Conservation (phyloP, 1,140 invertebrate species). For the Magallana gigas region DNA sequence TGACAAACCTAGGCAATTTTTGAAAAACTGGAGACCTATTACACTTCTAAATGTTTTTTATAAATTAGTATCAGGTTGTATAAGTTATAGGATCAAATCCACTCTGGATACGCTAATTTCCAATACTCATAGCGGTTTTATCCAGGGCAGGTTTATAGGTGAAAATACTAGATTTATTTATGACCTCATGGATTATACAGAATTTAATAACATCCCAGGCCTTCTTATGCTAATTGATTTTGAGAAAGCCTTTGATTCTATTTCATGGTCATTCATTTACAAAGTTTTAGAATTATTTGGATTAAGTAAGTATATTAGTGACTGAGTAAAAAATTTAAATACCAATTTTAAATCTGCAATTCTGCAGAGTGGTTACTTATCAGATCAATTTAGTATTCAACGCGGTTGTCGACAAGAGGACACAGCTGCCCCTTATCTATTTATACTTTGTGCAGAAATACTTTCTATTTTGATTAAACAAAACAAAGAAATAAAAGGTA, state of each 20-base stretch:
- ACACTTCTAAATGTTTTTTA: slow-evolving; percentile 53
- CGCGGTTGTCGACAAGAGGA: slow-evolving; percentile 51
- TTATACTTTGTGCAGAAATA: slow-evolving; percentile 49
- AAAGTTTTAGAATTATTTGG: slow-evolving; percentile 47
- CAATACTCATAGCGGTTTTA: slow-evolving; percentile 52
- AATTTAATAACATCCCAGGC: slow-evolving; percentile 48
- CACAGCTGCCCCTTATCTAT: slow-evolving; percentile 48
- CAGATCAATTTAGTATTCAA: slow-evolving; percentile 36
- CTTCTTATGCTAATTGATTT: slow-evolving; percentile 56
- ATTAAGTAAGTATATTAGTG: slow-evolving; percentile 40
- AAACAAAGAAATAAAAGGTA: slow-evolving; percentile 48
- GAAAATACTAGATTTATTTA: slow-evolving; percentile 53
- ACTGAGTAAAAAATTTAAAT: slow-evolving; percentile 53
- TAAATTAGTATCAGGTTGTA: slow-evolving; percentile 39
- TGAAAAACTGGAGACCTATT: slow-evolving; percentile 52
- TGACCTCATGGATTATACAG: slow-evolving; percentile 51
- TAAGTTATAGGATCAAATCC: slow-evolving; percentile 46
- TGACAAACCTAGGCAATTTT: slow-evolving; percentile 40
- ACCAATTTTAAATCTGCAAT: slow-evolving; percentile 48
- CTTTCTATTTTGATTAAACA: slow-evolving; percentile 43
- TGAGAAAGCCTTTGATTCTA: slow-evolving; percentile 54
- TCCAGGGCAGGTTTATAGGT: slow-evolving; percentile 47
- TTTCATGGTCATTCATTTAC: slow-evolving; percentile 12
- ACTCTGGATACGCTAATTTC: slow-evolving; percentile 47
- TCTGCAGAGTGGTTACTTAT: slow-evolving; percentile 44